These are phyloP conservation scores for Leptinotarsa peninsularis DNA, from an alignment of 2,888 invertebrate species.

Conservation along the genomic window DNA sequence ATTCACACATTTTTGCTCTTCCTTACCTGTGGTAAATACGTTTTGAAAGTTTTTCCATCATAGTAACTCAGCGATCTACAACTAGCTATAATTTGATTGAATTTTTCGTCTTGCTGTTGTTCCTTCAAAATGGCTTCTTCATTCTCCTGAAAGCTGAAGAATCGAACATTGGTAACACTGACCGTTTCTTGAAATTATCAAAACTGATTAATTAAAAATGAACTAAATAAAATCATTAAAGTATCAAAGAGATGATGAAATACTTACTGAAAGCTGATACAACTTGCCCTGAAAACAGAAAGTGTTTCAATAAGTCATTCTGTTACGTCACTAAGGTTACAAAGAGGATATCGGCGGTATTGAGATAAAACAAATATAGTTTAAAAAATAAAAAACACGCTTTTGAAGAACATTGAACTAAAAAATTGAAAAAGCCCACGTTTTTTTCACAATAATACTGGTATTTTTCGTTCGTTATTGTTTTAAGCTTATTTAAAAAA, in stretches of 20 bases:
- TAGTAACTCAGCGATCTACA: background rate
- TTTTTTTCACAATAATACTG: too few relatives aligned
- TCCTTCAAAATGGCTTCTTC: conserved; percentile 5
- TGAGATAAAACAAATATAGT: too few relatives aligned
- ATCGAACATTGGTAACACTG: background rate
- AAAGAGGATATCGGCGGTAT: background rate
- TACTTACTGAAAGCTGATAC: background rate
- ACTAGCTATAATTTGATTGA: background rate
- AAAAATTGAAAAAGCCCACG: too few relatives aligned
- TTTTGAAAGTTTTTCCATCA: conserved; percentile 6
- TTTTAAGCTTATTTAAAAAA: too few relatives aligned
- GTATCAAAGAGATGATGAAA: background rate
- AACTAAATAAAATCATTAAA: background rate
- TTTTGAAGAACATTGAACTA: too few relatives aligned
- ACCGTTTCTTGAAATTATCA: background rate
- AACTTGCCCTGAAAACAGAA: background rate
- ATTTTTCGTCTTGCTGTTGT: conserved; percentile 5
- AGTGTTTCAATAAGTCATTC: background rate
- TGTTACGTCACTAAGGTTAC: too few relatives aligned
- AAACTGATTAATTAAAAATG: background rate
- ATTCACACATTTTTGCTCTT: background rate
- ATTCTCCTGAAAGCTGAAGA: background rate
- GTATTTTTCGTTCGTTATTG: too few relatives aligned
- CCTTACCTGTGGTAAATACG: conserved; percentile 13
- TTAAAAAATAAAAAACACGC: too few relatives aligned